These are phyloP conservation scores for Melinaea marsaeus DNA, from an alignment of 2,888 invertebrate genomes.

Conservation along the genomic window DNA sequence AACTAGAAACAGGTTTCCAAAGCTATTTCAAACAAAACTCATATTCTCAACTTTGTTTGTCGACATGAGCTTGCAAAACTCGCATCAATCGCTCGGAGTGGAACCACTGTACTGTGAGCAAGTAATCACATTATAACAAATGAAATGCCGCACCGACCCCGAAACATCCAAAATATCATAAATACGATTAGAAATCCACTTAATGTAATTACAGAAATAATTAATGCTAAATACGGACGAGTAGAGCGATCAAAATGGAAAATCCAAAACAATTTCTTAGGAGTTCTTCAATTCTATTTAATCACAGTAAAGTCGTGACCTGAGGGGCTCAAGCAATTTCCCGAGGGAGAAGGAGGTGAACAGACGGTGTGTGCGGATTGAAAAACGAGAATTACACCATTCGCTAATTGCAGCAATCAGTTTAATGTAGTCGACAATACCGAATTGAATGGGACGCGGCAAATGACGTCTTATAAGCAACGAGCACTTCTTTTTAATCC, in stretches of 20 bases:
- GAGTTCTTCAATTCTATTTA: conserved; percentile 72
- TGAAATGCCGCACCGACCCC: conserved; percentile 33
- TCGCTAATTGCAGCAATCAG: conserved; percentile 76
- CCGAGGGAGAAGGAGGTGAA: conserved; percentile 46
- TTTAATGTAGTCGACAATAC: conserved; percentile 75
- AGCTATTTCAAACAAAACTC: too few species aligned
- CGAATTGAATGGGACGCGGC: conserved; percentile 57
- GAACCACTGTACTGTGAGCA: conserved; percentile 26
- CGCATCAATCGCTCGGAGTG: conserved; percentile 25
- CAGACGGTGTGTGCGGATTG: conserved; percentile 49
- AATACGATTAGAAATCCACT: conserved; percentile 63
- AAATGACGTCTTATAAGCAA: conserved; percentile 59
- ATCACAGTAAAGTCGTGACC: conserved; percentile 65
- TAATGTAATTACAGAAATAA: conserved; percentile 61
- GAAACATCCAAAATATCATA: conserved; percentile 44
- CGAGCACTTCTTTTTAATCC: conserved; percentile 36
- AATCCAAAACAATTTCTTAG: conserved; percentile 70
- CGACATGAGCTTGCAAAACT: conserved; percentile 25
- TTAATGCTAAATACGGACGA: conserved; percentile 50
- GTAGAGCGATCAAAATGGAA: conserved; percentile 45
- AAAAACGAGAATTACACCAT: conserved; percentile 76
- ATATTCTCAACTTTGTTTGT: too few species aligned
- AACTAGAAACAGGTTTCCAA: too few species aligned
- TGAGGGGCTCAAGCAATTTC: conserved; percentile 71
- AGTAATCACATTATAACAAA: conserved; percentile 33